Percentiles rank a stretch among this genome's conserved stretches.
These are phyloP conservation scores for Rhamphomyia laevipes DNA, from an alignment of 2,888 invertebrate genomes.

Conservation along the genomic window DNA sequence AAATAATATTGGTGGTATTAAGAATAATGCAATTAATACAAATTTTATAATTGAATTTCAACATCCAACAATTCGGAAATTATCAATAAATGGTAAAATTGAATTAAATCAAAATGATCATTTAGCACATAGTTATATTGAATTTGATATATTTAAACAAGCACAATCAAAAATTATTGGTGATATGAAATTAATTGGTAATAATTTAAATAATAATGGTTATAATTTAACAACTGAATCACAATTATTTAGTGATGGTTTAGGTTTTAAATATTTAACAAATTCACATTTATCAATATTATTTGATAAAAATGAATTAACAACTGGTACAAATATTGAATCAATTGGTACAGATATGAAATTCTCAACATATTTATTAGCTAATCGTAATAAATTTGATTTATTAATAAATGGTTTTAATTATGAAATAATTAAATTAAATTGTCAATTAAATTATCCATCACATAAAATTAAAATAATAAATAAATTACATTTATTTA, in stretches of 20 bases:
- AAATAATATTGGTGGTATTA: slow-evolving; percentile 42
- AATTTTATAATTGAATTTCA: slow-evolving; percentile 49
- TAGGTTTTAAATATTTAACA: slow-evolving; percentile 25
- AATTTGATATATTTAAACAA: slow-evolving; percentile 48
- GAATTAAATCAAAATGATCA: slow-evolving; percentile 22
- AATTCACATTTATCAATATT: slow-evolving; percentile 26
- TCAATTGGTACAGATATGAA: slow-evolving; percentile 27
- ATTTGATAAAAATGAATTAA: slow-evolving; percentile 24
- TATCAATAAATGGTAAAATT: slow-evolving; percentile 38
- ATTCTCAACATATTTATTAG: slow-evolving; percentile 22
- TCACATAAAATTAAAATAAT: slow-evolving; percentile 21
- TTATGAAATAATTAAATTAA: slow-evolving; percentile 22
- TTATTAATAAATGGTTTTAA: slow-evolving; percentile 21
- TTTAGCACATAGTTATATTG: slow-evolving; percentile 33
- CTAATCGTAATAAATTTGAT: slow-evolving; percentile 32
- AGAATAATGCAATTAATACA: slow-evolving; percentile 39
- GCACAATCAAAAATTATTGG: slow-evolving; percentile 43
- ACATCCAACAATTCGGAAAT: slow-evolving; percentile 50
- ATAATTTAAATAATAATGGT: slow-evolving; percentile 21
- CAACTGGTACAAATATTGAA: slow-evolving; percentile 27
- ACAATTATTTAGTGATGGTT: slow-evolving; percentile 39
- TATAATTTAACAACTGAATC: slow-evolving; percentile 36
- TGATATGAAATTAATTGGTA: slow-evolving; percentile 12
- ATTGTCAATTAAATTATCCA: slow-evolving; percentile 21
- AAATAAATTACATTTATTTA: slow-evolving; percentile 23